Evolutionary conservation across 2,888 invertebrate genomes (phyloP).

Genomic region (Uropetala carovei): DNA sequence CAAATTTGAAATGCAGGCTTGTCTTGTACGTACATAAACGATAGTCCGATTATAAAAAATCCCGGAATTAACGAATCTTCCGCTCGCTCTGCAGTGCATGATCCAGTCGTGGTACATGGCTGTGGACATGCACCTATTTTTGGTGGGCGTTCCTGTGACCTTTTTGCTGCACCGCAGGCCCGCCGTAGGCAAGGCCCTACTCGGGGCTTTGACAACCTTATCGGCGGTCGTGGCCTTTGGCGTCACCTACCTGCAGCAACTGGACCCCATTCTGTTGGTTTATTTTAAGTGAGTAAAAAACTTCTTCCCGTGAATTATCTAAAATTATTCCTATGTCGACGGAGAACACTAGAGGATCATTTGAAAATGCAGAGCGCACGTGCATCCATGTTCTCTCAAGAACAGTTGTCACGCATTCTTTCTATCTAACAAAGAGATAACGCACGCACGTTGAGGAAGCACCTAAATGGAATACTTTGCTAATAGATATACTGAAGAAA

Average conservation of each 20-base stretch:
- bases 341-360: no score
- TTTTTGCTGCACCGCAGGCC: constrained; percentile 71
- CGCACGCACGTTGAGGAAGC: no score
- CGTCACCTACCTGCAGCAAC: constrained; percentile 71
- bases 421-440: no score
- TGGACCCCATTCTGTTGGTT: constrained; percentile 71
- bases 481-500: no score
- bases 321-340: no score
- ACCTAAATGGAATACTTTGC: no score
- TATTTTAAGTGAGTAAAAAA: constrained; percentile 71
- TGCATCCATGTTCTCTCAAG: no score
- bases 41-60: no score
- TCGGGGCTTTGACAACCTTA: constrained; percentile 68
- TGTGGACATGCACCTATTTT: constrained; percentile 63
- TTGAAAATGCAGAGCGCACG: no score
- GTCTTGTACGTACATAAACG: background rate
- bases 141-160: constrained; percentile 73
- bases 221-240: constrained; percentile 71
- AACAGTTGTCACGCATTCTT: no score
- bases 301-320: background rate
- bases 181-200: constrained; percentile 69
- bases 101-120: constrained; percentile 84
- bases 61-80: no score
- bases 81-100: constrained; percentile 78
- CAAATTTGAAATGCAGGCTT: no score